A percentile compares a stretch with the other conserved stretches of the same genome.
Evolutionary conservation across 2,797 vertebrate genomes (phyloP).

Genomic region (Platalea minor): DNA sequence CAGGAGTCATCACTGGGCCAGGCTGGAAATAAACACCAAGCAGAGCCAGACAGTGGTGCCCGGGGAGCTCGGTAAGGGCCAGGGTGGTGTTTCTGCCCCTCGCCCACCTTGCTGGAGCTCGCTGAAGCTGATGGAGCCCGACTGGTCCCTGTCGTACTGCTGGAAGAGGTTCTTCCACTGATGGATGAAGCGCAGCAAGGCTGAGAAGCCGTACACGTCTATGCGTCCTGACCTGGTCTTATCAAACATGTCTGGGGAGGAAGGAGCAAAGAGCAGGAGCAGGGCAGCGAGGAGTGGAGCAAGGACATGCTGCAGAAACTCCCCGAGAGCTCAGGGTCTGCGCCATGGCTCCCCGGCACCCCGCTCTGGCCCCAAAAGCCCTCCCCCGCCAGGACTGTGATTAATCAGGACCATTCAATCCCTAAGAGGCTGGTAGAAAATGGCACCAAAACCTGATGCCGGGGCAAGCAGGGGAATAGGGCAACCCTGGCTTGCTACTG

Average conservation of each 20-base stretch:
- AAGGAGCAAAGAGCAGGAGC: background rate
- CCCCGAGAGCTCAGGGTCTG: background rate
- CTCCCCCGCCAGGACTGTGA: accelerated
- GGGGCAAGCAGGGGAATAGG: background rate
- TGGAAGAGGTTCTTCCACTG: slow-evolving; percentile 92
- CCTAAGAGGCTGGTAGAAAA: background rate
- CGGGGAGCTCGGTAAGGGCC: accelerated
- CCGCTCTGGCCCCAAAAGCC: background rate
- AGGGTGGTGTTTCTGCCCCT: background rate
- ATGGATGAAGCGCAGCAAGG: slow-evolving; percentile 89
- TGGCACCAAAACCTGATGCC: accelerated
- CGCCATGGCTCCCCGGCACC: accelerated
- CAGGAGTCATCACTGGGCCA: accelerated
- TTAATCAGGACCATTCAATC: accelerated
- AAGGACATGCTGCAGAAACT: background rate
- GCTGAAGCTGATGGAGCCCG: slow-evolving; percentile 83
- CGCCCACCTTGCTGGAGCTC: slow-evolving; percentile 92
- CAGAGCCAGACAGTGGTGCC: background rate
- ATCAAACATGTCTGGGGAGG: slow-evolving; percentile 91
- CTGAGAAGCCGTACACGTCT: slow-evolving; percentile 89
- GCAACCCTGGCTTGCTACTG: background rate
- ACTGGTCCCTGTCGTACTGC: slow-evolving; percentile 89
- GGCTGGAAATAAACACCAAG: background rate
- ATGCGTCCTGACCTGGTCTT: slow-evolving; percentile 86
- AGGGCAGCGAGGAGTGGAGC: background rate